Base-by-base conservation (phyloP, 2,797 vertebrate species). In the Phoxinus dragarum region DNA sequence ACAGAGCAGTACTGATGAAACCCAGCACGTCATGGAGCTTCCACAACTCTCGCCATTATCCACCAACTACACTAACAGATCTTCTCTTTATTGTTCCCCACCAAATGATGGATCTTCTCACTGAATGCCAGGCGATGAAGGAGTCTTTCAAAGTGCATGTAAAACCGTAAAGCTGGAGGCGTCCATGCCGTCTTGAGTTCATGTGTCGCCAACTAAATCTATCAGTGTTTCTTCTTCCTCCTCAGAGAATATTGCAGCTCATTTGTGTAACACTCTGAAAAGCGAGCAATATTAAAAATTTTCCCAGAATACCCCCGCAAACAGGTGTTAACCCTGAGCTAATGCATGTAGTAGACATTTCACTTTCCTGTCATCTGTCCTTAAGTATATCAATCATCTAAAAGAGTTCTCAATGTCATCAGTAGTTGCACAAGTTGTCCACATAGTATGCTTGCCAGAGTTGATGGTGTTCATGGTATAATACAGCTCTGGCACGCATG, bases 161-260 rank as follows among this genome's bases (percentile, higher is more conserved):
- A 38, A 75, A 54, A 75, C 31, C 44, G 47, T 49, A 75, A 36
- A 76, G 49, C 73, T 75, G 49, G 73, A 76, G 73, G 73, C 76
- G 9, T 54, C n/a, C n/a, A 16, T 23, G 40, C 36, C n/a, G 54
- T 84, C 27, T 38, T 56, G 47, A 84, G 23, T 47, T 77, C 67
- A 67, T 61, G 59, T 10, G 34, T 21, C 27, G 67, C 86, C n/a
- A n/a, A 80, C 52, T 64, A 49, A 84, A 77, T 84, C 71, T 56
- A 81, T 64, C 72, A 84, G 78, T 67, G 80, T 77, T 80, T 81
- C 49, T 38, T 56, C 49, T 36, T 83, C n/a, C n/a, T n/a, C 82
- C 73, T 54, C 5, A 21, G 34, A 76, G n/a, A n/a, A 21, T 54
- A 36, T 4, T 7, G 49, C 10, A 21, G 44, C 23, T 19, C 2